phyloP scores from a whole-genome alignment of 1,140 invertebrate species.

The Caenorhabditis tropicalis region DNA sequence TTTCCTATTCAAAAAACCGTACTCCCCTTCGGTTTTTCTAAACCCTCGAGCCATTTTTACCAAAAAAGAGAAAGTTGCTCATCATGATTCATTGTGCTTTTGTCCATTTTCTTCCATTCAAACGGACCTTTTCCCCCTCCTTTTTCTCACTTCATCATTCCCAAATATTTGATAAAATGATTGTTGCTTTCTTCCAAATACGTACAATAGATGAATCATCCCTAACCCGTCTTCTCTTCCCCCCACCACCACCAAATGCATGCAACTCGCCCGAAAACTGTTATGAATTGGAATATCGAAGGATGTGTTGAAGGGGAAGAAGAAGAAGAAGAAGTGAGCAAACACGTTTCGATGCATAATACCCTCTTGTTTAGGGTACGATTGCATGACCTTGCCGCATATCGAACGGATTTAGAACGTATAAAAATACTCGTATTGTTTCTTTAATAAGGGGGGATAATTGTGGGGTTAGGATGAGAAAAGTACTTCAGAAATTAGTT shows the following conservation, averaged over 20 bases:
- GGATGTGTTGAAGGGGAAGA: too few relatives aligned
- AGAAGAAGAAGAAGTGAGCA: conserved; percentile 23
- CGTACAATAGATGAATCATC: background rate
- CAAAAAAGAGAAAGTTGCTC: too few relatives aligned
- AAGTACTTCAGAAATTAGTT: background rate
- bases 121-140: background rate
- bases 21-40: background rate
- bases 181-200: background rate
- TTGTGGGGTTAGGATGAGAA: background rate
- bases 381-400: conserved; percentile 36
- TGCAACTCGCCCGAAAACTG: conserved; percentile 38
- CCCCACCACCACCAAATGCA: too few relatives aligned
- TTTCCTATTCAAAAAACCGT: too few relatives aligned
- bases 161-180: conserved; percentile 31
- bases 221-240: background rate
- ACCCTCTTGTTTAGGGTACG: background rate
- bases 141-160: background rate
- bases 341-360: conserved; percentile 4
- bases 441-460: conserved; percentile 39
- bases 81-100: too few relatives aligned
- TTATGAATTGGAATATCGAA: conserved; percentile 18
- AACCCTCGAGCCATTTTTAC: background rate
- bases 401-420: background rate
- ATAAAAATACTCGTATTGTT: background rate
- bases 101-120: background rate